Evolutionary conservation across 2,113 vertebrate species (phyloP).

Genomic region (Gnathonemus echidnorhynchus): DNA sequence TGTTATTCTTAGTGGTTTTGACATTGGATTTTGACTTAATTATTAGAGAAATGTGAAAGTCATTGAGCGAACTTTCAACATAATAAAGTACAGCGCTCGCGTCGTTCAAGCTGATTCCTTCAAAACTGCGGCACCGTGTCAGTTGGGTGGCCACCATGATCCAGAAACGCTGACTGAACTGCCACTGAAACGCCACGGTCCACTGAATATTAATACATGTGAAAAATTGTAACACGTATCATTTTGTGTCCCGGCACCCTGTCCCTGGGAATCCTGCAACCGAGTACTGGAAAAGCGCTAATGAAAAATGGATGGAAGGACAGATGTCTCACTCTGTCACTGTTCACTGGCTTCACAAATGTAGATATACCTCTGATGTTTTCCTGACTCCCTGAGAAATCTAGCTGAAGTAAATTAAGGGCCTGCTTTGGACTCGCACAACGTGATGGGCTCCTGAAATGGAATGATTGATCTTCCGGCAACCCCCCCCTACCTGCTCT

Average conservation of each 20-base stretch:
- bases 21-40: background rate
- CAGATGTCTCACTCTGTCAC: background rate
- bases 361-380: background rate
- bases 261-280: background rate
- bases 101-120: background rate
- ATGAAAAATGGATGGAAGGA: background rate
- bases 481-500: no score
- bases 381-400: background rate
- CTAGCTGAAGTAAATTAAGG: background rate
- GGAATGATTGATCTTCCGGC: background rate
- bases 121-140: background rate
- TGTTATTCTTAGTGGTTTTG: background rate
- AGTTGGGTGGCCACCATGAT: background rate
- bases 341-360: background rate
- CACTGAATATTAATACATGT: background rate
- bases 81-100: background rate
- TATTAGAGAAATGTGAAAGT: background rate
- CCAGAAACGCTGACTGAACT: background rate
- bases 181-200: background rate
- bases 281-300: background rate
- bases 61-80: background rate
- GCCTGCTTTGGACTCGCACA: background rate
- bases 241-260: background rate
- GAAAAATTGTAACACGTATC: background rate
- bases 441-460: background rate